These are phyloP conservation scores for Nineta flava DNA, from an alignment of 2,888 invertebrate genomes.

Conservation along the genomic window DNA sequence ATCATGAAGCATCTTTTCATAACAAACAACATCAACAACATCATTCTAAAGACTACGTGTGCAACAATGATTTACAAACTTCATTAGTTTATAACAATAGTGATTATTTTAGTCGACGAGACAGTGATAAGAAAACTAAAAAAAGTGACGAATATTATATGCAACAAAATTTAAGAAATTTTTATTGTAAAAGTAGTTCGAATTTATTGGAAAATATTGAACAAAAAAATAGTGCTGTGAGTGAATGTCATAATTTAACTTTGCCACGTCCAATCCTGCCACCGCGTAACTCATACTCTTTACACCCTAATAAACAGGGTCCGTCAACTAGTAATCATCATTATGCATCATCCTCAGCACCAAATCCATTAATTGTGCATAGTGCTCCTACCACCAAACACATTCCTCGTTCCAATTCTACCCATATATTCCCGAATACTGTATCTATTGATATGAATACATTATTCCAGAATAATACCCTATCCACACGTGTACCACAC, in stretches of 20 bases:
- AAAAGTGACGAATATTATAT: constrained; percentile 1
- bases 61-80: constrained; percentile 6
- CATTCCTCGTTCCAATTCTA: constrained; percentile 45
- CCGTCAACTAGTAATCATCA: neutral
- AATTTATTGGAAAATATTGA: neutral
- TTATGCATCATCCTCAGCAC: constrained; percentile 4
- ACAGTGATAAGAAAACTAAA: neutral
- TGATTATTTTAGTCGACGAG: constrained; percentile 14
- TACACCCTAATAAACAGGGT: constrained; percentile 1
- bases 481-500: neutral
- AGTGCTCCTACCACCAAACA: constrained; percentile 30
- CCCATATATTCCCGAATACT: constrained; percentile 37
- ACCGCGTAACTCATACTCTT: constrained; percentile 45
- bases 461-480: constrained; percentile 1
- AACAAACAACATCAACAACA: constrained; percentile 8
- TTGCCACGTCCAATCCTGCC: constrained; percentile 39
- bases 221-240: constrained; percentile 2
- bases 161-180: neutral
- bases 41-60: neutral
- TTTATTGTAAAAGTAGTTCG: constrained; percentile 1
- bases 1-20: constrained; percentile 2
- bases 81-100: constrained; percentile 15
- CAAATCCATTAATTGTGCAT: constrained; percentile 11
- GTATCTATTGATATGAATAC: constrained; percentile 7
- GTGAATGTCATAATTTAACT: constrained; percentile 19